These are phyloP conservation scores for Gambusia holbrooki DNA, from an alignment of 2,113 vertebrate species.

Conservation along the genomic window DNA sequence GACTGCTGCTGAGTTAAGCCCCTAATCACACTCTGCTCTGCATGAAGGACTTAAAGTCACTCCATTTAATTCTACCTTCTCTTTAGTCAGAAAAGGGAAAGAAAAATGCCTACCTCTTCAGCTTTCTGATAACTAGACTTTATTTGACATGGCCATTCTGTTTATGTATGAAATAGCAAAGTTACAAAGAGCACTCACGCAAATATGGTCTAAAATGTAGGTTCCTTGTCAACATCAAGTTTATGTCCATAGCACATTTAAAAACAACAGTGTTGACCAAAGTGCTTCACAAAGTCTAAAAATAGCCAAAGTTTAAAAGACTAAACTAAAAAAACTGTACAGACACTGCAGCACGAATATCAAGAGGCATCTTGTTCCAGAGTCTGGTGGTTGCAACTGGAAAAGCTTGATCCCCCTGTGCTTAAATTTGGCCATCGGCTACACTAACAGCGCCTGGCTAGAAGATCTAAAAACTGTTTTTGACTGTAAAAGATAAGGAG, in stretches of 20 bases:
- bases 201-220: slow-evolving; percentile 5
- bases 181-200: not conserved
- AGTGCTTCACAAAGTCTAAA: not conserved
- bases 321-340: too few relatives aligned
- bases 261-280: not conserved
- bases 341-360: too few relatives aligned
- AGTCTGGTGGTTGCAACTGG: too few relatives aligned
- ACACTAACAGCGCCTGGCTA: too few relatives aligned
- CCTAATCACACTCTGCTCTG: slow-evolving; percentile 75
- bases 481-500: too few relatives aligned
- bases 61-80: slow-evolving; percentile 77
- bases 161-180: slow-evolving; percentile 13
- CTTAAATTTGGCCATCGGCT: too few relatives aligned
- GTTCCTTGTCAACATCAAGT: not conserved
- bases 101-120: slow-evolving; percentile 56
- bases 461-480: too few relatives aligned
- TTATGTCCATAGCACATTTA: not conserved
- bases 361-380: too few relatives aligned
- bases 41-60: slow-evolving; percentile 78
- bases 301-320: not conserved
- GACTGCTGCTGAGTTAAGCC: slow-evolving; percentile 66
- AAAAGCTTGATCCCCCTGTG: too few relatives aligned
- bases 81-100: slow-evolving; percentile 62
- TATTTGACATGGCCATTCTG: slow-evolving; percentile 13
- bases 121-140: slow-evolving; percentile 45